Conservation (phyloP, 2,797 vertebrate species). For the Arrhamphus sclerolepis region DNA sequence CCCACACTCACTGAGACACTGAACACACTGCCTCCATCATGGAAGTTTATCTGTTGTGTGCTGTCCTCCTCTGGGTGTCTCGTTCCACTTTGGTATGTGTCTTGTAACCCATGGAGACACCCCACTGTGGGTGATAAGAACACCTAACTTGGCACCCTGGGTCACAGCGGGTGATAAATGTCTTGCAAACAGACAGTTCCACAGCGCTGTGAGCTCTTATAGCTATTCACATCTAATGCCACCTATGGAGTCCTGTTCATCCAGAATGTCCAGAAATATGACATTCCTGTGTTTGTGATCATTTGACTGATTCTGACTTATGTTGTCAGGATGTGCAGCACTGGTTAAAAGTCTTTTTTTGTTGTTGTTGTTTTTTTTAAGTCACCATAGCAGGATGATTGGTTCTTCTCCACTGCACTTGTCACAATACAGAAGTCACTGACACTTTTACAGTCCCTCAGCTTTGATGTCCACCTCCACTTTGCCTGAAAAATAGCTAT, state of each 20-base stretch:
- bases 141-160: conserved; percentile 8
- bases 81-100: conserved; percentile 37
- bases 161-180: conserved; percentile 13
- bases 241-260: conserved; percentile 21
- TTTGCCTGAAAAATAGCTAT: conserved; percentile 19
- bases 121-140: conserved; percentile 29
- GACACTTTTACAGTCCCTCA: conserved; percentile 8
- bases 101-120: conserved; percentile 42
- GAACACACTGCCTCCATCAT: conserved; percentile 66
- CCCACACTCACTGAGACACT: conserved; percentile 27
- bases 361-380: too few species aligned
- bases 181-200: background rate
- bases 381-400: background rate
- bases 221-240: conserved; percentile 19
- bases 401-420: conserved; percentile 9
- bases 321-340: conserved; percentile 11
- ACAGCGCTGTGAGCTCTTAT: conserved; percentile 8
- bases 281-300: conserved; percentile 10
- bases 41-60: conserved; percentile 45
- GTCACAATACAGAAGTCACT: conserved; percentile 12
- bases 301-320: conserved; percentile 24
- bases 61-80: conserved; percentile 35
- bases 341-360: conserved; percentile 13
- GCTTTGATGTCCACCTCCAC: conserved; percentile 6
- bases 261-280: conserved; percentile 11